Conservation (phyloP, 2,113 vertebrate species). For the Chloropsis cyanopogon region DNA sequence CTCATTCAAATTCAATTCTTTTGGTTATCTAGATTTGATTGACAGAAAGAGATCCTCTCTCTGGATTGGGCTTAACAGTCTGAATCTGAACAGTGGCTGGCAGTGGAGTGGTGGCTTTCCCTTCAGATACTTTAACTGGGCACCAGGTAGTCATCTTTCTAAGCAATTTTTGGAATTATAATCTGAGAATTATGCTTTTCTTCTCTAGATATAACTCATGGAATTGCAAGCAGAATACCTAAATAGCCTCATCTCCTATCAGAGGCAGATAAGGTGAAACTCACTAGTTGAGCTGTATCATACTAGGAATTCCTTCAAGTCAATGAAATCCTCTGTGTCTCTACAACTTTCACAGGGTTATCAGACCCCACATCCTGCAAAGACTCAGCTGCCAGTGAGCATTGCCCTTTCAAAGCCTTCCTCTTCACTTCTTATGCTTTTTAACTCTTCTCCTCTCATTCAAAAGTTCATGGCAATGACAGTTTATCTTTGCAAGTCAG, state of each 20-base stretch:
- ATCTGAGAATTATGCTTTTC: neutral
- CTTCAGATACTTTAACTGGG: constrained; percentile 91
- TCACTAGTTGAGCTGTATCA: neutral
- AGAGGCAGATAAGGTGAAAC: neutral
- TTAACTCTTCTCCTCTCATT: neutral
- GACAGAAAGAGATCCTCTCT: constrained; percentile 70
- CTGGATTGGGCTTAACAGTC: constrained; percentile 89
- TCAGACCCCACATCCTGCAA: neutral
- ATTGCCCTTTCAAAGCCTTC: neutral
- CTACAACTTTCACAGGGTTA: neutral
- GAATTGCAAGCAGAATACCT: neutral
- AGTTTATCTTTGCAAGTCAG: neutral
- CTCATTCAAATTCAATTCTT: neutral
- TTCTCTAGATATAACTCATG: neutral
- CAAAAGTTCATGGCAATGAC: neutral
- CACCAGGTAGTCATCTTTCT: constrained; percentile 74
- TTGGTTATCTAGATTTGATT: constrained; percentile 74
- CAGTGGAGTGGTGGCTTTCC: constrained; percentile 85
- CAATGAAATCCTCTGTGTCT: neutral
- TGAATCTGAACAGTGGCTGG: constrained; percentile 86
- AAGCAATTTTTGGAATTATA: neutral
- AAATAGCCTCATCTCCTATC: neutral
- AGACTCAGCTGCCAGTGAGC: neutral
- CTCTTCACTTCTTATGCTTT: neutral
- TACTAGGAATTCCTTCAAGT: neutral